Evolutionary conservation across 2,888 invertebrate genomes (phyloP), one percentile per base, ranked within the genome.

Genomic region (Meandrusa payeni): DNA sequence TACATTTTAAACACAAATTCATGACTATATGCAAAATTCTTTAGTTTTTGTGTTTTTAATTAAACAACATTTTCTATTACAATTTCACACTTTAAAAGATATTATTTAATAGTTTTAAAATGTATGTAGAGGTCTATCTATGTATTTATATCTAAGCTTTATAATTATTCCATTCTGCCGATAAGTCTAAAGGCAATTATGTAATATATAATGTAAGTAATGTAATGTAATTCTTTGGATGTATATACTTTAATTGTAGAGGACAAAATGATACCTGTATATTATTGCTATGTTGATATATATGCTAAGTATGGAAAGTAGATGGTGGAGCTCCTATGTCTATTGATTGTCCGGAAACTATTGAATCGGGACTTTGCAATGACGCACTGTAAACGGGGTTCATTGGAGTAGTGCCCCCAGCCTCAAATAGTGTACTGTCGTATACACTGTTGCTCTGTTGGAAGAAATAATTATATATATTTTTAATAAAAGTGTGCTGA

Each of bases 401-500:
- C 78, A 91, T 89, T 1, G 92, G 92, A 1, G 91, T 91, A 2
- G 89, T 79, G 50, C 90, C 90, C 41, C 90, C 90, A 11, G 90
- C 90, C 65, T 92, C 92, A 73, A 93, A 92, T 52, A 93, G 88
- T 41, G 93, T 93, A 64, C 92, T 93, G 75, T 93, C 93, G 68
- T 93, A 93, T 45, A 92, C 90, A 67, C 92, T 92, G 85, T 92
- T 92, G 61, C 91, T 92, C 92, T 93, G 83, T 76, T 77, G 61
- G 24, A 56, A 64, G n/a, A 40, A 41, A 42, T 19, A n/a, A n/a
- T n/a, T n/a, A n/a, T n/a, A n/a, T n/a, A n/a, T n/a, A n/a, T n/a
- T n/a, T n/a, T n/a, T n/a, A n/a, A n/a, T n/a, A n/a, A n/a, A n/a
- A n/a, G n/a, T n/a, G n/a, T n/a, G n/a, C n/a, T n/a, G n/a, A n/a